Conservation (phyloP, 2,888 invertebrate species). For the Eledona agricola region DNA sequence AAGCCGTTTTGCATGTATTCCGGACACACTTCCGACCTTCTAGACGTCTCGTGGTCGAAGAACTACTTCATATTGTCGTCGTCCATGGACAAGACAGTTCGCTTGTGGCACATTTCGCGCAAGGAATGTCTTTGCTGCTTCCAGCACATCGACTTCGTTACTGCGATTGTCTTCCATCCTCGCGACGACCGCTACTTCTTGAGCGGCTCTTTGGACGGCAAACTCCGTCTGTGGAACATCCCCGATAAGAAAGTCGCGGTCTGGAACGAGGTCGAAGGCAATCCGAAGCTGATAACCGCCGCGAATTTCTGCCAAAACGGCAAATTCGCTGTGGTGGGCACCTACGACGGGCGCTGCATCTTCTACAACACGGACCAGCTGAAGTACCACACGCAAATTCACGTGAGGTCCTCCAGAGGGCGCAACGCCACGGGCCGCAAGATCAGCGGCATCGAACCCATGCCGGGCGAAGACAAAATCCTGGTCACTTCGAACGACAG, state of each 20-base stretch:
- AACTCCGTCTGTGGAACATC: conserved; percentile 98
- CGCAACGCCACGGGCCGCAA: conserved; percentile 94
- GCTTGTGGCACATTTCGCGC: conserved; percentile 96
- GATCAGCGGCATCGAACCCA: conserved; percentile 96
- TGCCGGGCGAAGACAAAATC: conserved; percentile 95
- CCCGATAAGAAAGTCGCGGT: conserved; percentile 98
- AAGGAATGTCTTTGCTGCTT: conserved; percentile 98
- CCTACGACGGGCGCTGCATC: conserved; percentile 97
- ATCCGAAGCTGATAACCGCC: conserved; percentile 92
- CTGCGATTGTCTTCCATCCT: conserved; percentile 98
- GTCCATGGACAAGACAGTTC: conserved; percentile 98
- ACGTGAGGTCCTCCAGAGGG: conserved; percentile 94
- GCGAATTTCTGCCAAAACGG: conserved; percentile 98
- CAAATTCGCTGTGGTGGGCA: conserved; percentile 97
- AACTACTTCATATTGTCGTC: conserved; percentile 98
- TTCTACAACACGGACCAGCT: conserved; percentile 98
- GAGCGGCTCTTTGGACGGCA: conserved; percentile 97
- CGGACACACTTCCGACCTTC: conserved; percentile 94
- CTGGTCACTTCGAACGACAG: conserved; percentile 98
- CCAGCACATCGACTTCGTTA: conserved; percentile 99
- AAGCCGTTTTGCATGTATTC: conserved; percentile 92
- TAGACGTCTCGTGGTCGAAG: conserved; percentile 99
- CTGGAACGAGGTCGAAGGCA: conserved; percentile 97
- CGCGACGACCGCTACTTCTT: conserved; percentile 90
- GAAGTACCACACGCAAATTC: conserved; percentile 97